These are phyloP conservation scores for Drosophila maculinotata DNA, from an alignment of 2,888 invertebrate species.

Conservation along the genomic window DNA sequence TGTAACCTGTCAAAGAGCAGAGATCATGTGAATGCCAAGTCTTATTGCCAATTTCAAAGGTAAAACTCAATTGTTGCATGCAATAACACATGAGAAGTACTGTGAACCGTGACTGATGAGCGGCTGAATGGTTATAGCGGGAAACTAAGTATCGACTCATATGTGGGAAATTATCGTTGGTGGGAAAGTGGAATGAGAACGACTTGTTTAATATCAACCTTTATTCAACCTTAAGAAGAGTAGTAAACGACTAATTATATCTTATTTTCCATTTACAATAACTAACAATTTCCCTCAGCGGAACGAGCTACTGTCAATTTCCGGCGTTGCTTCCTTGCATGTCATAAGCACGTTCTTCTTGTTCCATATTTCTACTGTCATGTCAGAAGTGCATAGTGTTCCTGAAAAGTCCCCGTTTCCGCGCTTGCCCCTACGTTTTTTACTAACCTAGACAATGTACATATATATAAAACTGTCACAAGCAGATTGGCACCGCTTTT, in stretches of 20 bases:
- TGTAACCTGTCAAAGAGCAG: slow-evolving; percentile 86
- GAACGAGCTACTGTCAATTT: background rate
- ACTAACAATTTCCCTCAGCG: too few species aligned
- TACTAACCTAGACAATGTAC: too few species aligned
- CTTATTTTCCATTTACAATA: too few species aligned
- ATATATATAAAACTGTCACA: too few species aligned
- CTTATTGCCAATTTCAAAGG: slow-evolving; percentile 20
- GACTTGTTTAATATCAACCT: background rate
- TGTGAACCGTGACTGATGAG: slow-evolving; percentile 22
- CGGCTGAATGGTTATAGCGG: background rate
- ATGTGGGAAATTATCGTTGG: background rate
- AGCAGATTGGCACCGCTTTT: too few species aligned
- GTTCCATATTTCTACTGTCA: too few species aligned
- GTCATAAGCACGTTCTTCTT: too few species aligned
- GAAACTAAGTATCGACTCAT: background rate
- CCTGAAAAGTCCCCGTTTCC: too few species aligned
- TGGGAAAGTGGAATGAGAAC: background rate
- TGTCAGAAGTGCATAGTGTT: too few species aligned
- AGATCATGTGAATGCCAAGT: slow-evolving; percentile 22
- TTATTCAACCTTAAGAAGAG: background rate
- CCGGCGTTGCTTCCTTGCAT: background rate
- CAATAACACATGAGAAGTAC: slow-evolving; percentile 10
- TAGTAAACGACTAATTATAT: too few species aligned
- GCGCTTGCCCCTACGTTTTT: too few species aligned
- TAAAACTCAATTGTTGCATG: slow-evolving; percentile 27